phyloP scores from a whole-genome alignment of 1,140 invertebrate species.

The Drosophila erecta region DNA sequence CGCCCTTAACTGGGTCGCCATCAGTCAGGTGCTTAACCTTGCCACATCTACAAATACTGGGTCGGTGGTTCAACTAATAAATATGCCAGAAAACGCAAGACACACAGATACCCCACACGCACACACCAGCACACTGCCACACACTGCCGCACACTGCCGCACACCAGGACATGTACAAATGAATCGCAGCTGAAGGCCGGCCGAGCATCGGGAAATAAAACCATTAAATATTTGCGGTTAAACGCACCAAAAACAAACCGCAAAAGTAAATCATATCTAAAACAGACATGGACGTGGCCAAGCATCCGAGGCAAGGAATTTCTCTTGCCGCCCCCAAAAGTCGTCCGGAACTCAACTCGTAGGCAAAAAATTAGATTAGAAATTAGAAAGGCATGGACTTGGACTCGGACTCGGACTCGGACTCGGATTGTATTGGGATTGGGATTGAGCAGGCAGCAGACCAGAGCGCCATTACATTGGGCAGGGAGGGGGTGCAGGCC shows the following conservation, averaged over 20 bases:
- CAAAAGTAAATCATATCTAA: slow-evolving; percentile 81
- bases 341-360: slow-evolving; percentile 16
- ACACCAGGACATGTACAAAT: slow-evolving; percentile 62
- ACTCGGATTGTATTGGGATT: slow-evolving; percentile 15
- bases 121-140: slow-evolving; percentile 9
- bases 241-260: slow-evolving; percentile 81
- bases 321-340: slow-evolving; percentile 16
- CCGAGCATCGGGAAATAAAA: slow-evolving; percentile 65
- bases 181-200: slow-evolving; percentile 75
- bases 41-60: slow-evolving; percentile 60
- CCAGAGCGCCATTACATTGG: slow-evolving; percentile 62
- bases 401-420: slow-evolving; percentile 38
- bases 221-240: slow-evolving; percentile 83
- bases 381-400: slow-evolving; percentile 75
- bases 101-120: slow-evolving; percentile 33
- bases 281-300: slow-evolving; percentile 67
- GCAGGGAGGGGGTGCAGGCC: not conserved
- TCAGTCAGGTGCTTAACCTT: slow-evolving; percentile 66
- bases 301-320: slow-evolving; percentile 57
- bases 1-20: slow-evolving; percentile 49
- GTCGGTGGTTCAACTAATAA: slow-evolving; percentile 73
- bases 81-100: slow-evolving; percentile 69
- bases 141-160: not conserved
- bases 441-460: slow-evolving; percentile 59
- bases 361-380: slow-evolving; percentile 83